Evolutionary conservation across 2,797 vertebrate species (phyloP), one percentile per base, ranked within the genome.

Genomic region (Lophius americanus): DNA sequence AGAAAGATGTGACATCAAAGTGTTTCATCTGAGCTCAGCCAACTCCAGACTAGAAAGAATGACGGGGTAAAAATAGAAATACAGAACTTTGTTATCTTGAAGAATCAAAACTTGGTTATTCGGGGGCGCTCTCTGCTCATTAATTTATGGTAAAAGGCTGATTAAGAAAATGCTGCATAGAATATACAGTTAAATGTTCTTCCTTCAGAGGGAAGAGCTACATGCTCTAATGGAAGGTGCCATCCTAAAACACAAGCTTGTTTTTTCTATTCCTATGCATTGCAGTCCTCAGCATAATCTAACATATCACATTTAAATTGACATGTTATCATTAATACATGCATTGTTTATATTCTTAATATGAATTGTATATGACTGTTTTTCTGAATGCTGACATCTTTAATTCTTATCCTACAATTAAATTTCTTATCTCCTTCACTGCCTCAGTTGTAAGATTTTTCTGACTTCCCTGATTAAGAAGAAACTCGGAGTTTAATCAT

Each of bases 401-500:
- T 51, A n/a, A 58, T 59, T 67, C 38, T 63, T 56, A 42, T 64
- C 64, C 54, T 33, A 6, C 6, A 49, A 68, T 64, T 53, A 69
- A 60, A 60, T 69, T 44, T 76, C 58, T 55, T 64, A 33, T 4
- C 51, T 60, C 35, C 37, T 0, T 50, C 49, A 32, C 47, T 36
- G 39, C 51, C 38, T 68, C 61, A 65, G 57, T 42, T 78, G 64
- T 75, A 51, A 68, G 55, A 73, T 55, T 48, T 37, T 9, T 3
- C 9, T 42, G 9, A 23, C 23, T 41, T 41, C 39, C 9, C 6
- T 41, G 39, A 6, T 41, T 41, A 9, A 41, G 4, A 41, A 41
- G 2, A 41, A 9, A 41, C 9, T 9, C 39, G 4, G 9, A 23
- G 23, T 23, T 23, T 23, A 23, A 23, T 23, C 23, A 23, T 23